Percentiles rank a stretch among this genome's conserved stretches.
These are phyloP conservation scores for Diploscapter pachys DNA, from an alignment of 1,140 invertebrate genomes.

Conservation along the genomic window DNA sequence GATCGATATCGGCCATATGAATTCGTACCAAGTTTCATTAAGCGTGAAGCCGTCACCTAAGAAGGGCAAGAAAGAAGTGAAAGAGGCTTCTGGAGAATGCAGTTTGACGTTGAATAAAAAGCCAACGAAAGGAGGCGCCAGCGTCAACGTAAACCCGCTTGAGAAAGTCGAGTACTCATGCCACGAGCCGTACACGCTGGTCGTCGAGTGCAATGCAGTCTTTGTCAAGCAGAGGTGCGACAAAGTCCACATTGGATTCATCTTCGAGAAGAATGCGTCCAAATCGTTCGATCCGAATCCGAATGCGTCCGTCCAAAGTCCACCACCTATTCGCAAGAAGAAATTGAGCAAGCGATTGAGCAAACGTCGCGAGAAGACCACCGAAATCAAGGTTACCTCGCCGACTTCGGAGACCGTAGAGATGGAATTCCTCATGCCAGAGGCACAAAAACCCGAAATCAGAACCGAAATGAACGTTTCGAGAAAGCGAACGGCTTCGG, in stretches of 20 bases:
- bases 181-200: conserved; percentile 8
- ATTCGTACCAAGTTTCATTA: neutral
- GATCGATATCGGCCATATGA: neutral
- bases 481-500: conserved; percentile 8
- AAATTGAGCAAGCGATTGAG: too few species aligned
- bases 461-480: conserved; percentile 11
- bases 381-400: conserved; percentile 15
- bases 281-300: too few species aligned
- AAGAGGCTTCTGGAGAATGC: conserved; percentile 4
- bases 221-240: conserved; percentile 23
- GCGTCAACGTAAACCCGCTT: neutral
- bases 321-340: too few species aligned
- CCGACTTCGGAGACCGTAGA: conserved; percentile 3
- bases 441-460: neutral
- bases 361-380: too few species aligned
- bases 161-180: neutral
- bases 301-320: too few species aligned
- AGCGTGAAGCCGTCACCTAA: too few species aligned
- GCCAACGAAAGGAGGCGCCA: neutral
- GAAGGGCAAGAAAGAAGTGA: neutral
- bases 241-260: conserved; percentile 28
- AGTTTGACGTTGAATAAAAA: neutral
- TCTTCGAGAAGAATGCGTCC: conserved; percentile 6
- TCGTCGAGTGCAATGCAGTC: conserved; percentile 10
- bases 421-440: neutral